Conservation (phyloP, 2,888 invertebrate genomes). For the Caenorhabditis sp. region DNA sequence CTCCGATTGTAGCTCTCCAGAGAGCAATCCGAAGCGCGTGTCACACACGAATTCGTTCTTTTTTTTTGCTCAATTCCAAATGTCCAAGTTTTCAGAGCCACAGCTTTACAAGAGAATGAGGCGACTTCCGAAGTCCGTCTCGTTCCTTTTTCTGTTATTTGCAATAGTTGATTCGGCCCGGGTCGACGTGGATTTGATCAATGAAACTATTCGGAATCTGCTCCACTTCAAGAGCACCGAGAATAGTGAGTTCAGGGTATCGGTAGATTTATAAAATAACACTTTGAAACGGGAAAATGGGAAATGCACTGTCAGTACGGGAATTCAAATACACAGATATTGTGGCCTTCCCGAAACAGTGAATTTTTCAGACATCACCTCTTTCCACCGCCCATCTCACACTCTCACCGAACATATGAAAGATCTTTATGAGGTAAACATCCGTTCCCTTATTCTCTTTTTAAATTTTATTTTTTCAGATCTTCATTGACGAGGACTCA, state of each 20-base stretch:
- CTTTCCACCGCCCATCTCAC: conserved; percentile 34
- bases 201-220: conserved; percentile 51
- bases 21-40: conserved; percentile 19
- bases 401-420: conserved; percentile 47
- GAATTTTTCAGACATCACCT: conserved; percentile 36
- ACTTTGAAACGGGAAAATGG: too few species aligned
- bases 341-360: conserved; percentile 4
- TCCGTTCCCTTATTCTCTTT: neutral
- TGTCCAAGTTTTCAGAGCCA: neutral
- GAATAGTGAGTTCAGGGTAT: conserved; percentile 32
- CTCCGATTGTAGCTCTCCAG: conserved; percentile 39
- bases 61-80: neutral
- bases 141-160: conserved; percentile 26
- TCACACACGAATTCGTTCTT: neutral
- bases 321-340: too few species aligned
- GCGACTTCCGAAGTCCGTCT: conserved; percentile 29
- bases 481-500: conserved; percentile 59
- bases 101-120: conserved; percentile 23
- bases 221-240: conserved; percentile 40
- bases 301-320: too few species aligned
- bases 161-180: conserved; percentile 17
- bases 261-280: neutral
- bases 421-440: conserved; percentile 37
- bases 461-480: conserved; percentile 32
- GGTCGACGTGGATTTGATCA: conserved; percentile 57